Percentiles rank a stretch among this genome's conserved stretches.
Conservation (phyloP, 2,113 vertebrate species). For the Aldabrachelys gigantea region DNA sequence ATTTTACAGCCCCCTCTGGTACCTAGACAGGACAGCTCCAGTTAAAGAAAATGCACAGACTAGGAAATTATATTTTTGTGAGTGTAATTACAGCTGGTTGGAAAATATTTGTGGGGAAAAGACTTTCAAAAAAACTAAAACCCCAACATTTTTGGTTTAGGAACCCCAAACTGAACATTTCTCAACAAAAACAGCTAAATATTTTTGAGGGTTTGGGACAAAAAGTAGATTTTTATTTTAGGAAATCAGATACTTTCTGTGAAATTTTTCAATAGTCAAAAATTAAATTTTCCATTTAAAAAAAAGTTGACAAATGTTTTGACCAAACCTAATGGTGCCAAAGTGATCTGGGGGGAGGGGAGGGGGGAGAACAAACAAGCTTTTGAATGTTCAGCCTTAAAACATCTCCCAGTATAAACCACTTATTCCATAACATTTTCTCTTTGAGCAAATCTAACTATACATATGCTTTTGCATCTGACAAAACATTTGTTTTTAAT, state of each 20-base stretch:
- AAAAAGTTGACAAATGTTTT: not conserved
- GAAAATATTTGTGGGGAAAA: not conserved
- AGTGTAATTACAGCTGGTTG: not conserved
- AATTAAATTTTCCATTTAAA: not conserved
- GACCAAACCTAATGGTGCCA: not conserved
- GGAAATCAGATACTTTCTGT: not conserved
- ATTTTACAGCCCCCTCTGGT: not conserved
- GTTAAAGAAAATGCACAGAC: not conserved
- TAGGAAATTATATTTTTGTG: not conserved
- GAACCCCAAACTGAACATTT: not conserved
- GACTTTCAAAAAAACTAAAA: not conserved
- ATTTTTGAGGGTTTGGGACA: not conserved
- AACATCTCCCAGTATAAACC: not conserved
- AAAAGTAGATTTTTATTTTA: not conserved
- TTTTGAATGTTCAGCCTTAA: not conserved
- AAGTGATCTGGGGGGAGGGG: not conserved
- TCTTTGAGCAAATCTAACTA: not conserved
- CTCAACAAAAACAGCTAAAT: not conserved
- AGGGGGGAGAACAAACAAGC: not conserved
- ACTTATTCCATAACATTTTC: not conserved
- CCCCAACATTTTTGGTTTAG: not conserved
- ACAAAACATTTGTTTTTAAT: constrained; percentile 46
- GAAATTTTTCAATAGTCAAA: not conserved
- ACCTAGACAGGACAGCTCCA: not conserved
- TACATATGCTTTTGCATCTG: not conserved